Percentiles rank a stretch among this genome's conserved stretches.
Evolutionary conservation across 2,113 vertebrate species (phyloP).

Genomic region (Eptatretus burgeri): DNA sequence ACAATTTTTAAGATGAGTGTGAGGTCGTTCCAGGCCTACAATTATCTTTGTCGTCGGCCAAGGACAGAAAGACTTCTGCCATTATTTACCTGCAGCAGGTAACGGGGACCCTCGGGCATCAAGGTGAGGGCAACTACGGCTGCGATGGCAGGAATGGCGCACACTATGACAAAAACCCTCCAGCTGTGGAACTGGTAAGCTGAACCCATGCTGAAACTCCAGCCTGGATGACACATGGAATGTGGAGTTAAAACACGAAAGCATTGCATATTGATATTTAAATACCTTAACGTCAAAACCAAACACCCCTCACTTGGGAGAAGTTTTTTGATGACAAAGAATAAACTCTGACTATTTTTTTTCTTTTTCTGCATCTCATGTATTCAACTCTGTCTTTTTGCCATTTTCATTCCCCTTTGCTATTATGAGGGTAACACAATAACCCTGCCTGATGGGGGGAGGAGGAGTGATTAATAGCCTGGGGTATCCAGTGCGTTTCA

Average conservation of each 20-base stretch:
- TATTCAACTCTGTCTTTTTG: background rate
- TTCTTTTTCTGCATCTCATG: background rate
- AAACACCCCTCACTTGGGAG: background rate
- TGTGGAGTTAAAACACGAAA: background rate
- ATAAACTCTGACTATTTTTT: background rate
- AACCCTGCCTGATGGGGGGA: too few relatives aligned
- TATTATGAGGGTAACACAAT: too few relatives aligned
- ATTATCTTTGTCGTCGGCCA: background rate
- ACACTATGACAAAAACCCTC: slow-evolving; percentile 85
- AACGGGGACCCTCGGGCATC: slow-evolving; percentile 87
- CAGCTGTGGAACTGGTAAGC: slow-evolving; percentile 98
- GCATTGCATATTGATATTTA: too few relatives aligned
- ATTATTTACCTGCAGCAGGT: slow-evolving; percentile 57
- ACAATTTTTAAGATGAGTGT: too few relatives aligned
- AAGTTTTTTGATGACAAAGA: background rate
- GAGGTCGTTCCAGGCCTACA: too few relatives aligned
- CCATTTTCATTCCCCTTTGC: background rate
- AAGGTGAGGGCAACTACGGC: slow-evolving; percentile 74
- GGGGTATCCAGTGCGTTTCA: too few relatives aligned
- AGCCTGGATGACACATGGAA: slow-evolving; percentile 22
- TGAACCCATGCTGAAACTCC: slow-evolving; percentile 98
- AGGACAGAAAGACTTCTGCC: background rate
- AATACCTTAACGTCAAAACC: too few relatives aligned
- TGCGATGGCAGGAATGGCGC: slow-evolving; percentile 68
- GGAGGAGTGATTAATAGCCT: too few relatives aligned